These are phyloP conservation scores for Alligator mississippiensis DNA, from an alignment of 2,113 vertebrate genomes.

Conservation along the genomic window DNA sequence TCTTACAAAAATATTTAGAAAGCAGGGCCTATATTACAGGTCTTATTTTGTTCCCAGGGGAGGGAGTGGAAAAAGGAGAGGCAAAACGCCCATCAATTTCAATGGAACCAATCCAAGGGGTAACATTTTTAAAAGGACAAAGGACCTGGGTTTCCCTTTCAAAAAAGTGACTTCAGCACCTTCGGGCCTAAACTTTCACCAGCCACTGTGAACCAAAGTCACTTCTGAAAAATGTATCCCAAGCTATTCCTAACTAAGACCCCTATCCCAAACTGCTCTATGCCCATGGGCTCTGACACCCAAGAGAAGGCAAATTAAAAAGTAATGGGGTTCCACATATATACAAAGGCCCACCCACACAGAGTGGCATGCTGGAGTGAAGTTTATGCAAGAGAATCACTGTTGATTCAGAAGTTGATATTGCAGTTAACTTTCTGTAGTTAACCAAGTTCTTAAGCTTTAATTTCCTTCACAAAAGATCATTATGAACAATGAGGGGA, in stretches of 20 bases:
- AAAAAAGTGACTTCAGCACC: not conserved
- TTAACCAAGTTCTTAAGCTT: not conserved
- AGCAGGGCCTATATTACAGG: not conserved
- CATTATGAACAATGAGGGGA: accelerated
- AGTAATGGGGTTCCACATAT: conserved; percentile 26
- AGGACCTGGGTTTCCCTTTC: not conserved
- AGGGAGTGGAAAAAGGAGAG: not conserved
- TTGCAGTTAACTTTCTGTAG: accelerated
- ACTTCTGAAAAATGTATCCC: not conserved
- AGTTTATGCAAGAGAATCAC: accelerated
- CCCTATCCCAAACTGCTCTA: not conserved
- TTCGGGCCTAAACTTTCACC: not conserved
- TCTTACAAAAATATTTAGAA: conserved; percentile 41
- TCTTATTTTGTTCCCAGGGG: not conserved
- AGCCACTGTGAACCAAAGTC: not conserved
- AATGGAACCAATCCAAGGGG: not conserved
- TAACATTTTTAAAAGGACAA: not conserved
- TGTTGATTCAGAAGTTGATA: not conserved
- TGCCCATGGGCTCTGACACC: not conserved
- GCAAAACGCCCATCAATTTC: not conserved
- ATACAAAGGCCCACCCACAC: not conserved
- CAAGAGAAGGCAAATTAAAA: not conserved
- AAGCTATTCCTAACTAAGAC: not conserved
- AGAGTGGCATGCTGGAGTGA: not conserved
- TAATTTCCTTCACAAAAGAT: not conserved